Evolutionary conservation across 2,113 vertebrate genomes (phyloP), one percentile per base, ranked within the genome.

Genomic region (Pteruthius melanotis): DNA sequence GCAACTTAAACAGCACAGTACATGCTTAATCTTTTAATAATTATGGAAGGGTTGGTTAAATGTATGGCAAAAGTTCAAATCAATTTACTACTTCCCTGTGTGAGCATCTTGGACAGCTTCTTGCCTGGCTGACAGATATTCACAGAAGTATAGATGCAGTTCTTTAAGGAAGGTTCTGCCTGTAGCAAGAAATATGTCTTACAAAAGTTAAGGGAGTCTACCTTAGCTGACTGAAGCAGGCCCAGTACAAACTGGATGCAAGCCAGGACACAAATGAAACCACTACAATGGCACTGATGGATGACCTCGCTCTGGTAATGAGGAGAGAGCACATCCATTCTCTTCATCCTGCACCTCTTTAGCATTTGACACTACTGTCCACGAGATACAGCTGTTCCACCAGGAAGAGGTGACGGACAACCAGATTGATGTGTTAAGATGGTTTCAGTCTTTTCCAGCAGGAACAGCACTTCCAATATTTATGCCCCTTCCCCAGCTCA

Each of bases 301-400:
- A 92, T 93, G 69, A 90, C 49, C 69, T 87, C 0, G 0, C 89
- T 80, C 76, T 47, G 18, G 86, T 76, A 81, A 78, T 11, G 42
- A 90, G 45, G 79, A 80, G 49, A 68, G 57, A 83, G 90, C 79
- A 90, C 13, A 83, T 95, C 72, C 40, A 71, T 86, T 81, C 68
- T 81, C 76, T 89, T 97, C 86, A 82, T 71, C 47, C 65, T 79
- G 57, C 87, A 94, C 77, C 74, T 95, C 93, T 95, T 91, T 28
- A 92, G 75, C 7, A 2, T 86, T 70, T 76, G 59, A 71, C 79
- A 83, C 28, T 44, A 31, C 61, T 71, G 71, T 75, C 69, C 80
- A 45, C 33, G 69, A 89, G 69, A 64, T 49, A 81, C 53, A 88
- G 90, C 85, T 93, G 79, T 81, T 81, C 63, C 52, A 74, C 24